A percentile compares a stretch with the other conserved stretches of the same genome.
phyloP scores from a whole-genome alignment of 2,797 vertebrate genomes.

The Gadopsis bispinosus region DNA sequence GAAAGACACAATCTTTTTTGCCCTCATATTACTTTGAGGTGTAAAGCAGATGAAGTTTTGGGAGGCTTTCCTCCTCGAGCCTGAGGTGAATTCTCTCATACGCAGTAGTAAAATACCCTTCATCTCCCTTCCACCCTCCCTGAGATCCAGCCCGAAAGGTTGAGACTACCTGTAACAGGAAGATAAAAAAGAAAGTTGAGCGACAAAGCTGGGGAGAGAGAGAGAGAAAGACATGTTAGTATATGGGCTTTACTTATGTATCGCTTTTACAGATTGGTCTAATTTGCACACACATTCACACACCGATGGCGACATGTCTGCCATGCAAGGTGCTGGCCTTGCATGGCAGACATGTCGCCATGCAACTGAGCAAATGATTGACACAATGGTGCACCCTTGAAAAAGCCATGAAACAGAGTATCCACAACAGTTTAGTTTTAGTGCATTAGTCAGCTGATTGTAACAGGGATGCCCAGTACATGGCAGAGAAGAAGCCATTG shows the following conservation, averaged over 20 bases:
- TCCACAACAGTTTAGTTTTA: neutral
- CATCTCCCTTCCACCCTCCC: constrained; percentile 13
- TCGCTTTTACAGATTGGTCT: too few species aligned
- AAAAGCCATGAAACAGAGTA: too few species aligned
- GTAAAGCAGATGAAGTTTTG: constrained; percentile 49
- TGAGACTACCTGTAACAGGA: constrained; percentile 10
- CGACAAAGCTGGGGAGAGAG: neutral
- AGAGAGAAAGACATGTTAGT: neutral
- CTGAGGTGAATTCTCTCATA: constrained; percentile 49
- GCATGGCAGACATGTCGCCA: too few species aligned
- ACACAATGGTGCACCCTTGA: too few species aligned
- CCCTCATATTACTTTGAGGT: constrained; percentile 43
- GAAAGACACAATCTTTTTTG: constrained; percentile 43
- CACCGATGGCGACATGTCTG: too few species aligned
- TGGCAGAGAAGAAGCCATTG: constrained; percentile 14
- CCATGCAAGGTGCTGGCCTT: too few species aligned
- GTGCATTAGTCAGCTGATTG: constrained; percentile 35
- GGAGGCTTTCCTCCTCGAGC: constrained; percentile 40
- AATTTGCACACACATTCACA: too few species aligned
- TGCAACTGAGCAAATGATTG: too few species aligned
- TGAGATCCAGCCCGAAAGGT: constrained; percentile 21
- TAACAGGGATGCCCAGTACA: neutral
- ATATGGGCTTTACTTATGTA: too few species aligned
- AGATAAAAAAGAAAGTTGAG: constrained; percentile 18
- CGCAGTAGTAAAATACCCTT: constrained; percentile 37